Evolutionary conservation across 1,140 invertebrate species (phyloP), one percentile per base, ranked within the genome.

Genomic region (Archivesica marissinica): DNA sequence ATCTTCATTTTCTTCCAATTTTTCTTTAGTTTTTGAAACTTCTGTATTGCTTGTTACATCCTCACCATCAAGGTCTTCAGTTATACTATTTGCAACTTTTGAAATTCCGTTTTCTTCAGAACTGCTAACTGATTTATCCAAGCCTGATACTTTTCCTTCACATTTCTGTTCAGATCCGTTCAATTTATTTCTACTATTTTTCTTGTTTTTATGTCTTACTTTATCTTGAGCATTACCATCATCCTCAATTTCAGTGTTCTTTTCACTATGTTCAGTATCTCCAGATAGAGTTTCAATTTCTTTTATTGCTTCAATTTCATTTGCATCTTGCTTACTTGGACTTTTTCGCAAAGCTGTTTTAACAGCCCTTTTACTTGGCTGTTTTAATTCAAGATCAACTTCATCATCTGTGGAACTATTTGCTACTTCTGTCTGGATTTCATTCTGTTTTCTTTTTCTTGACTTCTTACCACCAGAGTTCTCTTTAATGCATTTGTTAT

Each of bases 401-500:
- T 81, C 79, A 17, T 81, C 66, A 17, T 81, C 79, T 17, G 39
- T 38, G n/a, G 79, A 50, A 41, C 44, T 70, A 52, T 41, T 78
- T 15, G 23, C 25, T 47, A 13, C 9, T 23, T 61, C 56, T 23
- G 35, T 30, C 2, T 41, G 33, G 7, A 64, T 79, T 17, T 79
- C 56, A 68, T 50, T 28, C 6, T 79, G 54, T 30, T 79, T 79
- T 41, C 77, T 64, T 79, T 79, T 79, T 33, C 77, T 66, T 25
- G 77, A 30, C 52, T 68, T 79, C 33, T 79, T 79, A 0, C 33
- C 20, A 74, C 30, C 38, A 50, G 41, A 7, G 20, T 20, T 47
- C 7, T 47, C 44, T 47, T 7, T 11, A 47, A 20, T 7, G 9
- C 9, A 7, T 59, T 59, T 23, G 9, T 13, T 30, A 59, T 23